Base-by-base conservation (phyloP, 2,797 vertebrate species). In the Bovichtus variegatus region DNA sequence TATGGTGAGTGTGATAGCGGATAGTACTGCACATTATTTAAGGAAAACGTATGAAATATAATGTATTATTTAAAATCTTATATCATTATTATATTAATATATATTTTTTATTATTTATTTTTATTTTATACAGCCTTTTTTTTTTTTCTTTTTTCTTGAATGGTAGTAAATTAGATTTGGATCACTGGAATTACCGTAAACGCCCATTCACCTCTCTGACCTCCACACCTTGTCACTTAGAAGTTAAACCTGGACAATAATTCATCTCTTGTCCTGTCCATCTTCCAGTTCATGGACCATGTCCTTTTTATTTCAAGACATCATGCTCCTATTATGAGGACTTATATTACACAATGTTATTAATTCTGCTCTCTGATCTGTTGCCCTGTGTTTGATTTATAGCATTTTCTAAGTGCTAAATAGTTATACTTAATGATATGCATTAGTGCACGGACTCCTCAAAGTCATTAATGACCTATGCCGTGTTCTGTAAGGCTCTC, bases 401-500 rank as follows among this genome's bases (percentile, higher is more conserved):
- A 4, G 10, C 44, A 54, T 34, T 25, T 49, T 25, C 49, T 9
- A 59, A 60, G 55, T 40, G 49, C 43, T 53, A 38, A 54, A 74
- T 55, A 23, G 53, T 60, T 60, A 61, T 1, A 34, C 51, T 43
- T 41, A 63, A 49, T 66, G 58, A 60, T 60, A 47, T 43, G 53
- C 15, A 61, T 61, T 38, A 27, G 43, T 34, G 41, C 63, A 46
- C 19, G 1, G 50, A 59, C 53, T 31, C 31, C 38, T 9, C 60
- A 47, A 40, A 64, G 61, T 55, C 66, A 68, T 80, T 71, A 76
- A 71, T 27, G 75, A 38, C 50, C 66, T 36, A 8, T 44, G 44
- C 15, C 15, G 7, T 65, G 68, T 69, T 76, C 71, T 61, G 71
- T 55, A 60, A 53, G 59, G 69, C 51, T 47, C 69, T 80, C 58